Percentiles rank a stretch among this genome's conserved stretches.
These are phyloP conservation scores for Eretmodus cyanostictus DNA, from an alignment of 2,113 vertebrate species.

Conservation along the genomic window DNA sequence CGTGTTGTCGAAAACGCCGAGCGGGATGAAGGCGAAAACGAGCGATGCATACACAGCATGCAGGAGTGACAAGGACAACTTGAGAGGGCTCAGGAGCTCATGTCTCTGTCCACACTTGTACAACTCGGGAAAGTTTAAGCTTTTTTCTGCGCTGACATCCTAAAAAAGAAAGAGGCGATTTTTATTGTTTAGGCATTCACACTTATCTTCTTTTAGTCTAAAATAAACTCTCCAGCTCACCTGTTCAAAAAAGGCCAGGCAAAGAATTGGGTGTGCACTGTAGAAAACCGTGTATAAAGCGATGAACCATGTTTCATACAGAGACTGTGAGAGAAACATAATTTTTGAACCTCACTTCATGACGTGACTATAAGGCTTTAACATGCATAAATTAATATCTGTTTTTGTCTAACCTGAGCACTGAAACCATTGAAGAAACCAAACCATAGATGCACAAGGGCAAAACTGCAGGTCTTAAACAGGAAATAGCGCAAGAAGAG, in stretches of 20 bases:
- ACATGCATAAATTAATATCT: background rate
- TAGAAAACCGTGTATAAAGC: constrained; percentile 81
- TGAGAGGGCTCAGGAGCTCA: constrained; percentile 74
- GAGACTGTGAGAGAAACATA: constrained; percentile 61
- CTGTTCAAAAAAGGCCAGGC: constrained; percentile 83
- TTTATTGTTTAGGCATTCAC: background rate
- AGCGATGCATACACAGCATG: constrained; percentile 77
- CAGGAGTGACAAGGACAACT: constrained; percentile 66
- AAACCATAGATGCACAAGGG: constrained; percentile 86
- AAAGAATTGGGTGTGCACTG: constrained; percentile 73
- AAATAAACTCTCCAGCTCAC: constrained; percentile 56
- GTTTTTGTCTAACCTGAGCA: constrained; percentile 66
- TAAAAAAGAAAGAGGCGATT: constrained; percentile 19
- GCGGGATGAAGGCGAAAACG: constrained; percentile 75
- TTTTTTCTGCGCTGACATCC: constrained; percentile 78
- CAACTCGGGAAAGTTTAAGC: constrained; percentile 76
- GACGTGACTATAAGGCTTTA: background rate
- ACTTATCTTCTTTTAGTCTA: background rate
- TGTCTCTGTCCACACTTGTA: constrained; percentile 75
- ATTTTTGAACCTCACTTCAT: background rate
- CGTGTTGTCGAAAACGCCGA: constrained; percentile 65
- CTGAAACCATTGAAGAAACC: constrained; percentile 84
- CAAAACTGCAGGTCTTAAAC: constrained; percentile 84
- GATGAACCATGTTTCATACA: constrained; percentile 91
- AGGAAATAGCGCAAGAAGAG: constrained; percentile 86